These are phyloP conservation scores for Aporrectodea caliginosa DNA, from an alignment of 1,140 invertebrate species.

Conservation along the genomic window DNA sequence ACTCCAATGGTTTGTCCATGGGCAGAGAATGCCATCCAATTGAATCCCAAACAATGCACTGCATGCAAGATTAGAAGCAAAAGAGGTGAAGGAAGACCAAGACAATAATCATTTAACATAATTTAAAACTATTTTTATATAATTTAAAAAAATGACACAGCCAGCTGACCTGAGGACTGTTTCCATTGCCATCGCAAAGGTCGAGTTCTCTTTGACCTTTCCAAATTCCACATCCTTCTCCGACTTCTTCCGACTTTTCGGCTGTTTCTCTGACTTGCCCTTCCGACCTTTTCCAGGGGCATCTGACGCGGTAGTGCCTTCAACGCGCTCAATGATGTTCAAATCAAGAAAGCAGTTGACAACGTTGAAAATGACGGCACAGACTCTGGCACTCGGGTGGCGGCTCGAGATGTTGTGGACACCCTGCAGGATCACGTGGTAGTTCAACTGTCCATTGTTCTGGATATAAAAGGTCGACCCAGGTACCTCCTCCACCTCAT, in stretches of 20 bases:
- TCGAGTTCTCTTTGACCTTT: slow-evolving; percentile 43
- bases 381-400: slow-evolving; percentile 76
- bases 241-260: neutral
- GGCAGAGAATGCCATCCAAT: no score
- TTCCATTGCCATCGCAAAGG: slow-evolving; percentile 58
- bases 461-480: slow-evolving; percentile 90
- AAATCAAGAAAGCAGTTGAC: slow-evolving; percentile 83
- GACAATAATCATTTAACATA: slow-evolving; percentile 27
- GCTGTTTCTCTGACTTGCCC: slow-evolving; percentile 7
- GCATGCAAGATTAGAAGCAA: no score
- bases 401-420: slow-evolving; percentile 77
- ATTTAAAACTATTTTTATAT: slow-evolving; percentile 7
- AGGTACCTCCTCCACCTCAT: slow-evolving; percentile 51
- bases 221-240: neutral
- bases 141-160: slow-evolving; percentile 14
- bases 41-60: no score
- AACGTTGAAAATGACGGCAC: slow-evolving; percentile 84
- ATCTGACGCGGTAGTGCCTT: neutral
- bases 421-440: slow-evolving; percentile 79
- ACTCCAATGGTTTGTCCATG: no score
- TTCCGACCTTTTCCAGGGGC: neutral
- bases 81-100: no score
- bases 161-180: slow-evolving; percentile 58
- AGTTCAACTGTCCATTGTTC: slow-evolving; percentile 86
- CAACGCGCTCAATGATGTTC: slow-evolving; percentile 62